Conservation (phyloP, 2,797 vertebrate genomes). For the Cuniculus paca region DNA sequence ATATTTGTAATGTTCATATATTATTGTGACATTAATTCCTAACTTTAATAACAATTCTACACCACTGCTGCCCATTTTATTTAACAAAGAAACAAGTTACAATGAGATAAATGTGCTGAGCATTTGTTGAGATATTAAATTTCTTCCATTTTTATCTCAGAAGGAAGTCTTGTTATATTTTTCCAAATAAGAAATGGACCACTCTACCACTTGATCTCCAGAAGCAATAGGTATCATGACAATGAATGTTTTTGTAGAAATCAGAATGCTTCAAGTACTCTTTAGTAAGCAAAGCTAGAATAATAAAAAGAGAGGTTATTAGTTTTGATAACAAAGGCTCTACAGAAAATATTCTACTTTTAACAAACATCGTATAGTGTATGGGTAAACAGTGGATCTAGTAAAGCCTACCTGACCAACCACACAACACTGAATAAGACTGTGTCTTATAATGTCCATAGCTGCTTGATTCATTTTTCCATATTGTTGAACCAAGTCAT, state of each 20-base stretch:
- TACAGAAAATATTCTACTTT: background rate
- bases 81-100: background rate
- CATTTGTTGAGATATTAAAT: background rate
- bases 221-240: background rate
- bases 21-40: background rate
- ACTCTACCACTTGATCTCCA: background rate
- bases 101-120: background rate
- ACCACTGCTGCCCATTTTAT: background rate
- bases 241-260: background rate
- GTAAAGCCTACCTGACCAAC: background rate
- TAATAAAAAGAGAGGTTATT: background rate
- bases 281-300: background rate
- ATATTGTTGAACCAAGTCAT: background rate
- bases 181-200: background rate
- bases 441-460: background rate
- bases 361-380: background rate
- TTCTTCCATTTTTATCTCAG: background rate
- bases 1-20: background rate
- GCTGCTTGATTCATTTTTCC: background rate
- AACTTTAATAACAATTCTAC: background rate
- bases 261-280: background rate
- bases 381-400: background rate
- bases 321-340: background rate
- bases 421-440: background rate
- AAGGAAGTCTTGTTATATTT: background rate